Percentiles rank a stretch among this genome's conserved stretches.
Evolutionary conservation across 2,113 vertebrate genomes (phyloP).

Genomic region (Semicossyphus pulcher): DNA sequence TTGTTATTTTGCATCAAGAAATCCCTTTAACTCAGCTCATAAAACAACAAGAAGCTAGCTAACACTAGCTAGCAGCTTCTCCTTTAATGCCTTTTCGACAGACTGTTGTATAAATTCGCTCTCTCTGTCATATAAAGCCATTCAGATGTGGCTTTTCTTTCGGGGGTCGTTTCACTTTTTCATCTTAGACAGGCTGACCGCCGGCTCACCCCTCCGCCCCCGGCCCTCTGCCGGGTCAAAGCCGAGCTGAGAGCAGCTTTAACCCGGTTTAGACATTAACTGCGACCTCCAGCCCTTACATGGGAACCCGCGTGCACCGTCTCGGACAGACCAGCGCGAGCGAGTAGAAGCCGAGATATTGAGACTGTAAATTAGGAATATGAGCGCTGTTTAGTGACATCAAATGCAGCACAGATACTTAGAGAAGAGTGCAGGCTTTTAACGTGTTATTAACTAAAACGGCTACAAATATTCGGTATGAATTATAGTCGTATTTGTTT

Average conservation of each 20-base stretch:
- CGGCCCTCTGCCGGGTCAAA: conserved; percentile 80
- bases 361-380: not conserved
- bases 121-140: conserved; percentile 57
- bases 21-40: not conserved
- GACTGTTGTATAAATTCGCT: conserved; percentile 1
- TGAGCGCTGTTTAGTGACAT: too few relatives aligned
- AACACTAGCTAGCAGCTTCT: too few relatives aligned
- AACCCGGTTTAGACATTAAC: conserved; percentile 83
- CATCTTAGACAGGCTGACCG: conserved; percentile 85
- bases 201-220: conserved; percentile 78
- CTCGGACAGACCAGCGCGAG: conserved; percentile 13
- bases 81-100: not conserved
- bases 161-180: conserved; percentile 82
- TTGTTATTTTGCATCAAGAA: not conserved
- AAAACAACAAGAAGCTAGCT: not conserved
- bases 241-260: conserved; percentile 76
- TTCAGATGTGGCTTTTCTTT: conserved; percentile 78
- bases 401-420: too few relatives aligned
- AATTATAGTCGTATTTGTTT: too few relatives aligned
- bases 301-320: conserved; percentile 38
- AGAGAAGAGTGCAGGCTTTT: too few relatives aligned
- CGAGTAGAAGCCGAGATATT: not conserved
- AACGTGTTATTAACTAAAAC: too few relatives aligned
- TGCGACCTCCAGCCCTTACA: conserved; percentile 66
- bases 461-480: too few relatives aligned